These are phyloP conservation scores for Pterois miles DNA, from an alignment of 2,797 vertebrate genomes.

Conservation along the genomic window DNA sequence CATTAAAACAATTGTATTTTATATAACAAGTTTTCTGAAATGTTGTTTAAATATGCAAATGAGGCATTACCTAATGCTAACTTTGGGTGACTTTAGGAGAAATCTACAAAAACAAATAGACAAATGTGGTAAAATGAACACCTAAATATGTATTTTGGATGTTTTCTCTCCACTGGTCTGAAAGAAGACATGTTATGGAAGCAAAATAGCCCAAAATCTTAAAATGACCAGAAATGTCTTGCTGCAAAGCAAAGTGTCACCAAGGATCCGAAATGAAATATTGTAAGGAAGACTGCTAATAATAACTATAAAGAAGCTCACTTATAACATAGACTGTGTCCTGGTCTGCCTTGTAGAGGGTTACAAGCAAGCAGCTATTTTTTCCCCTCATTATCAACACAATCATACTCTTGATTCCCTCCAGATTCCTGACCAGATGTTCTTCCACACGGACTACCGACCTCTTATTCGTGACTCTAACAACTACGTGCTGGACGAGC, in stretches of 20 bases:
- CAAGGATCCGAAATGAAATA: background rate
- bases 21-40: too few relatives aligned
- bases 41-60: too few relatives aligned
- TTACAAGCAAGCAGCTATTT: background rate
- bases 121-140: too few relatives aligned
- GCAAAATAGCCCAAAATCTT: too few relatives aligned
- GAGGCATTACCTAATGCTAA: too few relatives aligned
- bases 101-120: too few relatives aligned
- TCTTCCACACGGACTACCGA: constrained; percentile 98
- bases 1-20: too few relatives aligned
- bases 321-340: background rate
- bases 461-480: constrained; percentile 97
- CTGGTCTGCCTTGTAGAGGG: background rate
- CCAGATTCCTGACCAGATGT: constrained; percentile 99
- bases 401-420: background rate
- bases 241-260: background rate
- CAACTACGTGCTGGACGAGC: constrained; percentile 98
- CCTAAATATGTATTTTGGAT: too few relatives aligned
- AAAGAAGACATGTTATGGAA: too few relatives aligned
- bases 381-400: background rate
- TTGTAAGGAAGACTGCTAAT: background rate
- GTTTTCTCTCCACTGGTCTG: too few relatives aligned
- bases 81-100: too few relatives aligned
- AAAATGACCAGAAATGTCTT: too few relatives aligned
- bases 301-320: background rate